Conservation (phyloP, 2,113 vertebrate genomes). For the Oreochromis niloticus region DNA sequence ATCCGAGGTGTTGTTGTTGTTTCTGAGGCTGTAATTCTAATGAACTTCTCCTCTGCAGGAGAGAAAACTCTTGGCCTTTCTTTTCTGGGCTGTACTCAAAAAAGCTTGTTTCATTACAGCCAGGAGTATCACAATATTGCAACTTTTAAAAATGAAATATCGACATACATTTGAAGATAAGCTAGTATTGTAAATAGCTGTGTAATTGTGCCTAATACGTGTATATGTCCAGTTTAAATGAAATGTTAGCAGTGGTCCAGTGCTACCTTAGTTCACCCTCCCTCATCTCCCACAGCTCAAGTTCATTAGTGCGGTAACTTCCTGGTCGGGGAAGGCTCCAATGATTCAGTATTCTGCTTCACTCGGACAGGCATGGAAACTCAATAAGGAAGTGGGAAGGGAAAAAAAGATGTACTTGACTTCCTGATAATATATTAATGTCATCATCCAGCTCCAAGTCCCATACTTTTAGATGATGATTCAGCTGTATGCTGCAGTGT, state of each 20-base stretch:
- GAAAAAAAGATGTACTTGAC: background rate
- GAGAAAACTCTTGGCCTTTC: background rate
- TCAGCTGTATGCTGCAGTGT: background rate
- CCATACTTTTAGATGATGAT: background rate
- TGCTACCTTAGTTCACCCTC: background rate
- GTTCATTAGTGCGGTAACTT: background rate
- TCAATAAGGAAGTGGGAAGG: constrained; percentile 3
- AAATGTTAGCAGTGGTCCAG: background rate
- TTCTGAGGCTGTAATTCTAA: background rate
- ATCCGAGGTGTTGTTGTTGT: background rate
- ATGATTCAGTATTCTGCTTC: background rate
- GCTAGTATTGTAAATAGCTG: background rate
- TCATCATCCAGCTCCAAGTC: background rate
- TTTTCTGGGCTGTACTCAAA: background rate
- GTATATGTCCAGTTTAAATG: background rate
- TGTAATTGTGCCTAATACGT: background rate
- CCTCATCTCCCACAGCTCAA: background rate
- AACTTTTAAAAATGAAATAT: background rate
- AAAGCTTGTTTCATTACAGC: background rate
- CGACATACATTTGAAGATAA: background rate
- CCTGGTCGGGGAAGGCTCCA: background rate
- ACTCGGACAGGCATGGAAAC: background rate
- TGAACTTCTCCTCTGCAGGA: background rate
- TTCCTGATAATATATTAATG: constrained; percentile 33
- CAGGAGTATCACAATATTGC: background rate